Evolutionary conservation across 2,113 vertebrate genomes (phyloP).

Genomic region (Oryzias javanicus): DNA sequence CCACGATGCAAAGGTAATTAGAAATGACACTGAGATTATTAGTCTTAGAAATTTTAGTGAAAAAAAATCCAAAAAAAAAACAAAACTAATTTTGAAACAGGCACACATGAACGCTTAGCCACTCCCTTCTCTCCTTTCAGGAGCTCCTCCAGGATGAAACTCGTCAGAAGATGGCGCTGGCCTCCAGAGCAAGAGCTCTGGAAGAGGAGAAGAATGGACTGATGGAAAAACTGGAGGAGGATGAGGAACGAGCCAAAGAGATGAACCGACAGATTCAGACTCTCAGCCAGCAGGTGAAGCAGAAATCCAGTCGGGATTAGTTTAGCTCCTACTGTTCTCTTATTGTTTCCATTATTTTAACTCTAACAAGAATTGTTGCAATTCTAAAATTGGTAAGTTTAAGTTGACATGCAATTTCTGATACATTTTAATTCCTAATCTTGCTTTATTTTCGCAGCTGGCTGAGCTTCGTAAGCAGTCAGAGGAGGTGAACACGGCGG

Average conservation of each 20-base stretch:
- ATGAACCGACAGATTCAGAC: slow-evolving; percentile 79
- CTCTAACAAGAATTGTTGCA: background rate
- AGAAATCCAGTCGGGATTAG: background rate
- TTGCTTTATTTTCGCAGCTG: slow-evolving; percentile 66
- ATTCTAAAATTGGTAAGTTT: background rate
- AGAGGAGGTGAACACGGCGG: slow-evolving; percentile 81
- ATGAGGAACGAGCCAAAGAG: slow-evolving; percentile 78
- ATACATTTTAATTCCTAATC: background rate
- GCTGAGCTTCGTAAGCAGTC: slow-evolving; percentile 82
- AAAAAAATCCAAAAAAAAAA: no score
- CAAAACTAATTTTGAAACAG: no score
- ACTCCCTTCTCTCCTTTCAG: slow-evolving; percentile 54
- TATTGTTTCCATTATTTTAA: background rate
- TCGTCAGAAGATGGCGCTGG: slow-evolving; percentile 82
- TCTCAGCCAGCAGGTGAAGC: slow-evolving; percentile 75
- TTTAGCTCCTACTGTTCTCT: background rate
- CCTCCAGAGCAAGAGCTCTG: slow-evolving; percentile 80
- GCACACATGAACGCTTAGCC: background rate
- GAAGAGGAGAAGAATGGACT: slow-evolving; percentile 83
- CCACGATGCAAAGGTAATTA: slow-evolving; percentile 83
- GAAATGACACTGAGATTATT: background rate
- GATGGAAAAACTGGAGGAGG: slow-evolving; percentile 86
- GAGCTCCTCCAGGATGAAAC: slow-evolving; percentile 88
- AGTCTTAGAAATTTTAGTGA: no score
- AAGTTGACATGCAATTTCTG: background rate